Conservation (phyloP, 1,140 invertebrate species). For the Venturia canescens region DNA sequence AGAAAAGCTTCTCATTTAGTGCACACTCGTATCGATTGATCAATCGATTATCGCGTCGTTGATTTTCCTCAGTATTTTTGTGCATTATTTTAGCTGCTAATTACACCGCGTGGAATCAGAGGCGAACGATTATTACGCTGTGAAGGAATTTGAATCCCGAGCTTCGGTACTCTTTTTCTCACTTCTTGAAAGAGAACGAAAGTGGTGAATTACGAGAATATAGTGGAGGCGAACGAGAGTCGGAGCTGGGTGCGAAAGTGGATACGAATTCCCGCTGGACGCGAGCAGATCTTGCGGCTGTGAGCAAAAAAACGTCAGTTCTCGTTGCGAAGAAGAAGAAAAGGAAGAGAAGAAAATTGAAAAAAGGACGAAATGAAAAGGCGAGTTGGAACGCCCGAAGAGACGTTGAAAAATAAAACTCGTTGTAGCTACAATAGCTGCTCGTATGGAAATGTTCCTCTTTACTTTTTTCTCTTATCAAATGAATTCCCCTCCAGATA, state of each 20-base stretch:
- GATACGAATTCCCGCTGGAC: neutral
- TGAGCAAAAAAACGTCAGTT: neutral
- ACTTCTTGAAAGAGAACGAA: neutral
- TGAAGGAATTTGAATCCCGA: too few species aligned
- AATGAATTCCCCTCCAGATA: neutral
- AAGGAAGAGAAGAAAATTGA: neutral
- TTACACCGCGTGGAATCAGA: too few species aligned
- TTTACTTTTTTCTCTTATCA: neutral
- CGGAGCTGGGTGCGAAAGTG: neutral
- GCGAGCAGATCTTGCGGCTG: neutral
- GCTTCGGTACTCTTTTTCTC: too few species aligned
- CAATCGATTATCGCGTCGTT: too few species aligned
- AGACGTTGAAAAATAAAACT: conserved; percentile 3
- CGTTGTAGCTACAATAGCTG: neutral
- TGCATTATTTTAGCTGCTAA: too few species aligned
- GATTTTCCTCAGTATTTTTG: too few species aligned
- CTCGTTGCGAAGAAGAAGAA: neutral
- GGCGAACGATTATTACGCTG: too few species aligned
- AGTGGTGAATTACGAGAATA: neutral
- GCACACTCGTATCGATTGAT: too few species aligned
- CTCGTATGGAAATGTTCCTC: neutral
- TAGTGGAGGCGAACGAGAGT: neutral
- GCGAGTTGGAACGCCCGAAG: neutral
- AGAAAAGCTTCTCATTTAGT: too few species aligned
- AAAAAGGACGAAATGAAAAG: neutral